A percentile compares a stretch with the other conserved stretches of the same genome.
Evolutionary conservation across 2,888 invertebrate genomes (phyloP).

Genomic region (Aporophyla lueneburgensis): DNA sequence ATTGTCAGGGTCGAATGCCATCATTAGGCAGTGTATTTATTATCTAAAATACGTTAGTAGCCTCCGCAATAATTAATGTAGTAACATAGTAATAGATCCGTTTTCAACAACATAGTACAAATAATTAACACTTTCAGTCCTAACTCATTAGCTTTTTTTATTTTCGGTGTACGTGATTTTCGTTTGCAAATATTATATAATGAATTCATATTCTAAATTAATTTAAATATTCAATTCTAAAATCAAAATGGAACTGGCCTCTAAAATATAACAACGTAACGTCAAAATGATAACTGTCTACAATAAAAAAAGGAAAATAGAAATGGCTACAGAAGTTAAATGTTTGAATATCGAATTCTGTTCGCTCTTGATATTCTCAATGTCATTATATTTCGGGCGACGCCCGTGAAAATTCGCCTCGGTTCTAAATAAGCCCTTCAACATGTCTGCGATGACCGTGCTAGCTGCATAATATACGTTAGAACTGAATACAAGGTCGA

Average conservation of each 20-base stretch:
- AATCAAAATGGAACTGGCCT: neutral
- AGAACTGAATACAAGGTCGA: neutral
- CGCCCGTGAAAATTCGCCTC: neutral
- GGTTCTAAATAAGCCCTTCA: neutral
- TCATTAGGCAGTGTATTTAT: neutral
- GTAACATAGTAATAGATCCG: too few relatives aligned
- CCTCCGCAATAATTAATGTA: too few relatives aligned
- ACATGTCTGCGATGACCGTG: too few relatives aligned
- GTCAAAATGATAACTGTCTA: neutral
- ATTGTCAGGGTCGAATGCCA: neutral
- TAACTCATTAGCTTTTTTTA: neutral
- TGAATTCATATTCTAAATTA: too few relatives aligned
- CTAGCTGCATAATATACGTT: neutral
- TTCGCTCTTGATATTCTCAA: neutral
- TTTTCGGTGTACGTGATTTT: neutral
- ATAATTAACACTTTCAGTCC: too few relatives aligned
- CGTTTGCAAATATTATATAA: too few relatives aligned
- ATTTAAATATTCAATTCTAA: neutral
- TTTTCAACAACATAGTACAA: neutral
- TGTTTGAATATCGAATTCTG: constrained; percentile 1
- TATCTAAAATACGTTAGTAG: neutral
- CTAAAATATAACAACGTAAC: neutral
- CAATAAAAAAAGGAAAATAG: neutral
- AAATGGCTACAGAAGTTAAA: neutral
- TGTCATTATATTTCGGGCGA: neutral